A percentile compares a stretch with the other conserved stretches of the same genome.
phyloP scores from a whole-genome alignment of 2,113 vertebrate genomes.

The Pteropus alecto region DNA sequence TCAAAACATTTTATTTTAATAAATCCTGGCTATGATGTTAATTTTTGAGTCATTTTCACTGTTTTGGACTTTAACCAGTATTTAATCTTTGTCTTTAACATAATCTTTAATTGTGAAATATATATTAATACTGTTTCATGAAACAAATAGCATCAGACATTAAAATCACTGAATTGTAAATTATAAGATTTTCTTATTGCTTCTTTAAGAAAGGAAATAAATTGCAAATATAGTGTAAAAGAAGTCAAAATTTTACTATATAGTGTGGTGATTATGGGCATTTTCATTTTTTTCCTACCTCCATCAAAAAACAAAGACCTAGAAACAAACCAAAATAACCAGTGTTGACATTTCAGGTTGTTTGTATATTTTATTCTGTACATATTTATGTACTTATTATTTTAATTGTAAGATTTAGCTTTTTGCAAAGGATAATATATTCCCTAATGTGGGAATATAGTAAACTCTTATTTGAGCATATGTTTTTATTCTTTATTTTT shows the following conservation, averaged over 20 bases:
- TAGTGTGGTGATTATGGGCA: background rate
- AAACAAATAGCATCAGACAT: background rate
- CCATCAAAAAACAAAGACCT: background rate
- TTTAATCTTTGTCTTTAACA: conserved; percentile 5
- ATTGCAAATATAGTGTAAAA: background rate
- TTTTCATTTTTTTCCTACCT: background rate
- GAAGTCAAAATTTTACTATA: background rate
- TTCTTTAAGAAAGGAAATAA: conserved; percentile 32
- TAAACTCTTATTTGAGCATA: background rate
- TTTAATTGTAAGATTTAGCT: conserved; percentile 29
- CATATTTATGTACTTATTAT: background rate
- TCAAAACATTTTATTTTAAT: conserved; percentile 26
- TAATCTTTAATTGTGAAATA: conserved; percentile 40
- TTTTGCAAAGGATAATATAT: background rate
- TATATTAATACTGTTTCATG: background rate
- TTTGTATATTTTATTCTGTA: background rate
- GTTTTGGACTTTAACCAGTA: background rate
- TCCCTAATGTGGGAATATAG: background rate
- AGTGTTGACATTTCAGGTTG: background rate
- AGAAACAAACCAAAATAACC: background rate
- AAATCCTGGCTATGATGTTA: background rate
- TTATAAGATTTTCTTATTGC: background rate
- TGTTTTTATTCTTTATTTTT: conserved; percentile 24
- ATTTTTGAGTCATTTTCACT: conserved; percentile 31
- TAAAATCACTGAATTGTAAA: background rate